phyloP scores from a whole-genome alignment of 37 sponge, comb jelly and placozoan species.

The Axinella damicornis region DNA sequence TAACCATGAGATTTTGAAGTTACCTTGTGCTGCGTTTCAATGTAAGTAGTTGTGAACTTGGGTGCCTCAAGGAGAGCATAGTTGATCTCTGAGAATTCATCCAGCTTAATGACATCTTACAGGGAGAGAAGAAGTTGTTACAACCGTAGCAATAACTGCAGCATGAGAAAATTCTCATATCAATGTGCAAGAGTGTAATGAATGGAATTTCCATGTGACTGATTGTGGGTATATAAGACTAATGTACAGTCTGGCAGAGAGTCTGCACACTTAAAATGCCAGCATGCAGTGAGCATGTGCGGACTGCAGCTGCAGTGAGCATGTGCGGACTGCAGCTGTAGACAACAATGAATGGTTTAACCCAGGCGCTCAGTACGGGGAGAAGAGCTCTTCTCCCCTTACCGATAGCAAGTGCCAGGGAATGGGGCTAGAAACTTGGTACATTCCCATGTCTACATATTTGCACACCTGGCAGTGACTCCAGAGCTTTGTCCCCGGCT shows the following conservation, averaged over 20 bases:
- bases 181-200: background rate
- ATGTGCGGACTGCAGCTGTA: too few species aligned
- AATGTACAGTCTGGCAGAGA: too few species aligned
- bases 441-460: background rate
- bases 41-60: constrained; percentile 55
- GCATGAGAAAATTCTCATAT: background rate
- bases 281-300: too few species aligned
- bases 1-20: too few species aligned
- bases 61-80: constrained; percentile 68
- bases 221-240: background rate
- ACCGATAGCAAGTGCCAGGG: too few species aligned
- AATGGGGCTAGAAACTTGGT: too few species aligned
- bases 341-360: too few species aligned
- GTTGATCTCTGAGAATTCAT: constrained; percentile 59
- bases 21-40: constrained; percentile 78
- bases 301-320: too few species aligned
- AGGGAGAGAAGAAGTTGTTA: background rate
- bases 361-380: too few species aligned
- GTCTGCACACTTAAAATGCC: too few species aligned
- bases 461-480: constrained; percentile 82
- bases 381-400: too few species aligned
- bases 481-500: constrained; percentile 77
- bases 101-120: constrained; percentile 51
- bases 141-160: background rate
- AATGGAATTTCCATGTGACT: background rate